Base-by-base conservation (phyloP, 2,797 vertebrate genomes). In the Sebastes iracundus region DNA sequence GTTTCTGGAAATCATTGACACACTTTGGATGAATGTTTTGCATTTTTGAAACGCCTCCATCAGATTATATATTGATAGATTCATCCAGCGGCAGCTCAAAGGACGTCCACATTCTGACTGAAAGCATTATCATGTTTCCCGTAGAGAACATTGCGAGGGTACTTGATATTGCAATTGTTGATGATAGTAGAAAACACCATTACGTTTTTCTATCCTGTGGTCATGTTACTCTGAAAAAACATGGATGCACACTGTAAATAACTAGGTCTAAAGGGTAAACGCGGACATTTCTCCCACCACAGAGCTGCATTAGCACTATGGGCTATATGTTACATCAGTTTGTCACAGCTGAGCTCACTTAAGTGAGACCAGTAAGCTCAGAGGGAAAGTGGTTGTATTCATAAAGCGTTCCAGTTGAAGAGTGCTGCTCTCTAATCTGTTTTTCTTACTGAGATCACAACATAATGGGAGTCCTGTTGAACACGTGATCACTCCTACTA, bases 321-420 rank as follows among this genome's bases (percentile, higher is more conserved):
- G 83, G 87, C 82, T 87, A 75, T 81, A 76, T 79, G 84, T 91
- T 90, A 83, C 84, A 89, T 84, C 81, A 70, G 80, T 83, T 90
- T 90, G 83, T 90, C 86, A 91, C 87, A 79, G 84, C 83, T 76
- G 78, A 89, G 70, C 80, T 85, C 66, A 22, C 85, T 75, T 83
- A 87, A 88, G 83, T 69, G 84, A 86, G 69, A 89, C 63, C 79
- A 77, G 80, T 65, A 14, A 65, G 85, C 84, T 87, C 82, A 42
- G 73, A 84, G 87, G 67, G 59, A 67, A 79, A 61, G 78, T 38
- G 72, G 38, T 63, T 73, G 66, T 63, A 71, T 75, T 86, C 55
- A 71, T 18, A 69, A 68, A 80, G 80, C 11, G 22, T 72, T 90
- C 32, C 52, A 72, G 73, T 59, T 64, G 28, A 88, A 1, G 72